Base-by-base conservation (phyloP, 2,888 invertebrate genomes). In the Dusona sp. region DNA sequence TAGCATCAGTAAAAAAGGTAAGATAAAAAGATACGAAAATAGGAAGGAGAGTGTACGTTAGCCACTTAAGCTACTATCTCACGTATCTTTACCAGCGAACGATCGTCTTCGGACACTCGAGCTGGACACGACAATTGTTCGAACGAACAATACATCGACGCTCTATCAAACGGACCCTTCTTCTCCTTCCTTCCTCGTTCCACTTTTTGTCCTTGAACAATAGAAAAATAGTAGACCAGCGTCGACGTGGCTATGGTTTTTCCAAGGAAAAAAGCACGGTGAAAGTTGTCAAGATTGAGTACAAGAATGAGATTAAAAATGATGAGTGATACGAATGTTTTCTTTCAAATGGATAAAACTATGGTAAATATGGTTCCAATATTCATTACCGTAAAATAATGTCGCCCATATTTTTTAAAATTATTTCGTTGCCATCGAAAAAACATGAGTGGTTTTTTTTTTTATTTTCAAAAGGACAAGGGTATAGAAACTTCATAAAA, bases 121-220 rank as follows among this genome's bases (percentile, higher is more conserved):
- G 86, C 86, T 83, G 88, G 88, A 90, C 88, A 87, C 88, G 88
- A 88, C 90, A 83, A 91, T 91, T 91, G 90, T 91, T 91, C 89
- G 74, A 48, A 25, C 77, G 88, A 90, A 91, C 91, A 90, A 91
- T 91, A 87, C 87, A 79, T 22, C 85, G 45, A 75, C 57, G 74
- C 29, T 79, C 82, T 73, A 70, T 70, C 45, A 48, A 64, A 67
- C 82, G 51, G 64, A 29, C 61, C 3, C 51, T 25, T 9, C 51
- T n/a, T 16, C 25, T 13, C 57, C 3, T 13, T 22, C 22, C 73
- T 48, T 48, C 0, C 29, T 11, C 29, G 7, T 45, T 45, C 25
- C 33, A 65, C 64, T 65, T 36, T 48, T 36, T 8, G 25, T 16
- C 67, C 72, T 74, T 36, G 38, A 77, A 85, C 82, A 82, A 82